phyloP scores from a whole-genome alignment of 2,888 invertebrate genomes.

The Papilio demoleus region DNA sequence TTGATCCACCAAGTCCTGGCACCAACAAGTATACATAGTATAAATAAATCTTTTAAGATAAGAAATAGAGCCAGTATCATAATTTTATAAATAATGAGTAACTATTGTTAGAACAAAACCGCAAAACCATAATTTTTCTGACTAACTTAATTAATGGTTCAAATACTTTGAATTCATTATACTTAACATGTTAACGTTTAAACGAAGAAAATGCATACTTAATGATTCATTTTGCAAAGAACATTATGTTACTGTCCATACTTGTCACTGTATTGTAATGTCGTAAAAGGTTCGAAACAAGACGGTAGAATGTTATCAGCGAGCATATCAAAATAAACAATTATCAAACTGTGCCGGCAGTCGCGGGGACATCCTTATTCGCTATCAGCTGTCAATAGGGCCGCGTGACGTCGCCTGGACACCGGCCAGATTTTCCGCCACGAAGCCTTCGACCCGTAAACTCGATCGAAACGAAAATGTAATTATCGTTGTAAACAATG shows the following conservation, averaged over 20 bases:
- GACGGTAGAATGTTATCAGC: neutral
- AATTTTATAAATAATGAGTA: slow-evolving; percentile 26
- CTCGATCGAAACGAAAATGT: slow-evolving; percentile 78
- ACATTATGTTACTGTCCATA: neutral
- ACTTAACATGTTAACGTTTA: neutral
- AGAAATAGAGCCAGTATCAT: neutral
- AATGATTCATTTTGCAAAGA: neutral
- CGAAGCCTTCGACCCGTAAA: slow-evolving; percentile 76
- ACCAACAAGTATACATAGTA: neutral
- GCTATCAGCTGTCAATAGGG: slow-evolving; percentile 48
- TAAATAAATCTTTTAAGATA: neutral
- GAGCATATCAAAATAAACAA: slow-evolving; percentile 5
- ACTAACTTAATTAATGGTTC: slow-evolving; percentile 10
- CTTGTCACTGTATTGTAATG: neutral
- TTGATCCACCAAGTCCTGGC: neutral
- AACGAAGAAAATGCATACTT: neutral
- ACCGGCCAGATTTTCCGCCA: slow-evolving; percentile 72
- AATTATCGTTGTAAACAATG: slow-evolving; percentile 81
- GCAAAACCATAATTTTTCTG: slow-evolving; percentile 34
- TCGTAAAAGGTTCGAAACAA: neutral
- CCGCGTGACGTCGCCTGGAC: slow-evolving; percentile 56
- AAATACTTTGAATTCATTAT: slow-evolving; percentile 19
- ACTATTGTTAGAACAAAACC: slow-evolving; percentile 26
- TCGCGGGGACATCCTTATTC: slow-evolving; percentile 47
- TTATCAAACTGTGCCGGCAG: slow-evolving; percentile 41